Percentiles rank a stretch among this genome's conserved stretches.
Evolutionary conservation across 2,888 invertebrate species (phyloP).

Genomic region (Drosophila algonquin): DNA sequence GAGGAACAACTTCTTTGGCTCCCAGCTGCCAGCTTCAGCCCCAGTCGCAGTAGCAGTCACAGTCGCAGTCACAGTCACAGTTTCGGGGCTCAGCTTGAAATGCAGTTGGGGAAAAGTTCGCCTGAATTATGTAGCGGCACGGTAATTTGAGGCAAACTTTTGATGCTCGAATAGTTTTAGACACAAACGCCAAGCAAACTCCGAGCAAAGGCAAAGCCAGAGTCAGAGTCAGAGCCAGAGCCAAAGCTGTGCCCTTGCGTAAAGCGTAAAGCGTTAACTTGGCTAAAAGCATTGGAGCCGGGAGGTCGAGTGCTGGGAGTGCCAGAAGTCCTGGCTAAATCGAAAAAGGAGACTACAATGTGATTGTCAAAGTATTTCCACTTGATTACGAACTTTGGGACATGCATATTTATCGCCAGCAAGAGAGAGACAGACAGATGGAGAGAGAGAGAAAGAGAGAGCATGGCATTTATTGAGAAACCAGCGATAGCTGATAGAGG

Average conservation of each 20-base stretch:
- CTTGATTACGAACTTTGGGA: slow-evolving; percentile 43
- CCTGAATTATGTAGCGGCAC: slow-evolving; percentile 75
- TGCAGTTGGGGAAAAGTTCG: slow-evolving; percentile 53
- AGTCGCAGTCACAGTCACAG: no score
- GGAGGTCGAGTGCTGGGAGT: not conserved
- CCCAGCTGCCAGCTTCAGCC: slow-evolving; percentile 9
- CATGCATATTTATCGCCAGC: slow-evolving; percentile 29
- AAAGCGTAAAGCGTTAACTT: not conserved
- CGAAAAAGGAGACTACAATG: slow-evolving; percentile 32
- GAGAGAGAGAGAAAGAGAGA: not conserved
- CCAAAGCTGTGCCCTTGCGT: not conserved
- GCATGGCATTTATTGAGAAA: not conserved
- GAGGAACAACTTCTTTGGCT: not conserved
- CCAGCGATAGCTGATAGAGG: no score
- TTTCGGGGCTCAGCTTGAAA: slow-evolving; percentile 8
- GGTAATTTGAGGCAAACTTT: slow-evolving; percentile 75
- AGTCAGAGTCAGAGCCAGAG: no score
- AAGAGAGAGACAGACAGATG: not conserved
- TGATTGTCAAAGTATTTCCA: slow-evolving; percentile 46
- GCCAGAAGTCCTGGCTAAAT: no score
- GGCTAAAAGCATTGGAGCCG: not conserved
- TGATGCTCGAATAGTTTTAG: slow-evolving; percentile 70
- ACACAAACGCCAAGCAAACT: slow-evolving; percentile 24
- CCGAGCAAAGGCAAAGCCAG: no score
- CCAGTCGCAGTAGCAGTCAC: not conserved